These are phyloP conservation scores for Lipophrys pholis DNA, from an alignment of 2,113 vertebrate species.

Conservation along the genomic window DNA sequence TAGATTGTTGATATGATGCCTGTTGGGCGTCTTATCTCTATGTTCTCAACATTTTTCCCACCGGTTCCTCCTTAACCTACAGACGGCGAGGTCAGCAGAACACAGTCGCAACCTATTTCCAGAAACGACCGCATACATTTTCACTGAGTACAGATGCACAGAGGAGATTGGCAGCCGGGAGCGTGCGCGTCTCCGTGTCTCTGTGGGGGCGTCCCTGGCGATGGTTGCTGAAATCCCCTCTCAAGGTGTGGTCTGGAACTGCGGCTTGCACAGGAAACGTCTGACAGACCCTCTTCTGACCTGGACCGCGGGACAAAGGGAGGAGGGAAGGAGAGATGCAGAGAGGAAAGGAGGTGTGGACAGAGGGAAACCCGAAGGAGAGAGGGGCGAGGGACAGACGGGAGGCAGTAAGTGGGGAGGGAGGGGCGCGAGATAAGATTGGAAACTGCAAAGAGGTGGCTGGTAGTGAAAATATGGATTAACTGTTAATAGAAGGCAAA, in stretches of 20 bases:
- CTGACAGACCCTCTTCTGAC: conserved; percentile 72
- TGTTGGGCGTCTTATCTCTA: not conserved
- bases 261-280: conserved; percentile 68
- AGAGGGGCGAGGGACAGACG: not conserved
- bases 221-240: conserved; percentile 70
- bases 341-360: conserved; percentile 64
- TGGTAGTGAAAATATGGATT: not conserved
- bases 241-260: conserved; percentile 73
- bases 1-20: conserved; percentile 20
- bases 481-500: not conserved
- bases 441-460: not conserved
- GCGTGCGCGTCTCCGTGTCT: conserved; percentile 46
- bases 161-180: conserved; percentile 13
- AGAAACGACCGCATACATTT: conserved; percentile 14
- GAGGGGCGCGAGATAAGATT: not conserved
- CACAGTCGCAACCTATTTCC: conserved; percentile 5
- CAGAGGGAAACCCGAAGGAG: conserved; percentile 42
- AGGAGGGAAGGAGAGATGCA: conserved; percentile 60
- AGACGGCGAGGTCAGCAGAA: conserved; percentile 10
- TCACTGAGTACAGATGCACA: conserved; percentile 9
- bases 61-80: conserved; percentile 35
- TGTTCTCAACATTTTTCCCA: conserved; percentile 49
- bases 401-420: conserved; percentile 27
- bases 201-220: conserved; percentile 37
- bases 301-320: conserved; percentile 64